Evolutionary conservation across 2,888 invertebrate genomes (phyloP), one percentile per base, ranked within the genome.

Genomic region (Diabrotica balteata): DNA sequence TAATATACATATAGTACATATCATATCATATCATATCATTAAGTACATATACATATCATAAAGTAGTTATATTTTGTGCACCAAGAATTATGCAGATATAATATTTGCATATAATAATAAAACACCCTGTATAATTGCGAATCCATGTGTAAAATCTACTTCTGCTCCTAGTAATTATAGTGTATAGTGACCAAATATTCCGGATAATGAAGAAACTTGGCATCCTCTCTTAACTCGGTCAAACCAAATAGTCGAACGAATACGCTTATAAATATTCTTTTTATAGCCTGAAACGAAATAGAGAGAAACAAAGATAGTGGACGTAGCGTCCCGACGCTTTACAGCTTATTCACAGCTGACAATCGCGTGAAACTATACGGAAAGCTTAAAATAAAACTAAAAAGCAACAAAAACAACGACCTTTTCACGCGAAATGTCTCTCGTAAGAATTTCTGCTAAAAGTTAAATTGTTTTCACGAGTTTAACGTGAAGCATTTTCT

Each of bases 331-430:
- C 17, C 45, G 55, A 44, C 17, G 55, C 4, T 44, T 8, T 17
- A 47, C 32, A 32, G 32, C 47, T 55, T 55, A 55, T 11, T 43
- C 55, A 44, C 55, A 55, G 44, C 55, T 55, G 55, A 55, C 55
- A 55, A n/a, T 10, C 44, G 43, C 55, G 55, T 43, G 55, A 55
- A 55, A 11, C 55, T 45, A 55, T 44, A 44, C 11, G 44, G 55
- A 55, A 55, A 55, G 17, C 8, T 43, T 47, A 47, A 10, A 8
- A 47, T 47, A 32, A 55, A 55, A 53, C 32, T 53, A 53, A 53
- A 53, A 53, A 53, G 53, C 43, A 32, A 32, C n/a, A n/a, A 53
- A 32, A 42, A 43, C 53, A 10, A 42, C 43, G 43, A 53, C 53
- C 53, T 53, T 42, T 32, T 53, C 53, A 43, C 10, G n/a, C 42